Evolutionary conservation across 2,888 invertebrate species (phyloP), one percentile per base, ranked within the genome.

Genomic region (Meandrusa payeni): DNA sequence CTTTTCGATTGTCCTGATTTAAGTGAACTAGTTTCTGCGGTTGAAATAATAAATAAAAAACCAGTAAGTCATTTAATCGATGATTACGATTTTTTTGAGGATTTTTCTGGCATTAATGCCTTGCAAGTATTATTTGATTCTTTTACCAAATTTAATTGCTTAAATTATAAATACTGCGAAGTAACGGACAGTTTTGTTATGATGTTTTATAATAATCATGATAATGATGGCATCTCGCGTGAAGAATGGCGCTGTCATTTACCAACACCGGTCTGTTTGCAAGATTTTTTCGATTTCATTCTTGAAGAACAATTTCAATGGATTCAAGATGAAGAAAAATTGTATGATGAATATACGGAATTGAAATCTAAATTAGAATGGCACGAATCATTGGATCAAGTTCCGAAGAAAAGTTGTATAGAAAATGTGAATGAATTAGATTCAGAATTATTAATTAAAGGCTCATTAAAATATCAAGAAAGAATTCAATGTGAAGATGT

Each of bases 241-340:
- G 72, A 81, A 24, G 83, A 85, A 54, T 88, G 88, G 88, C 75
- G 82, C 4, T 65, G 73, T 57, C 81, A 86, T 58, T 63, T 89
- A 46, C 59, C 76, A 2, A 90, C 89, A 24, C 83, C 89, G 2
- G 57, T 90, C 13, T 86, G 89, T 49, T 64, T 90, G 27, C 81
- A 87, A 64, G 90, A 90, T 54, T 90, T 90, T 62, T 87, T 83
- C 59, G 83, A 89, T 51, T 89, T 82, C 59, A 76, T 88, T 13
- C 60, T 82, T 32, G 77, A 82, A 45, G 89, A 90, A 54, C 72
- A 88, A 47, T 76, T 70, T 51, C 77, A 78, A 4, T 89, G 90
- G 89, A 74, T 90, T 33, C 64, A 77, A 59, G 64, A 69, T 2
- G 75, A 81, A 57, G 85, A 85, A 66, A 68, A 57, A 51, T 52